Base-by-base conservation (phyloP, 2,113 vertebrate genomes). In the Pitta sordida region DNA sequence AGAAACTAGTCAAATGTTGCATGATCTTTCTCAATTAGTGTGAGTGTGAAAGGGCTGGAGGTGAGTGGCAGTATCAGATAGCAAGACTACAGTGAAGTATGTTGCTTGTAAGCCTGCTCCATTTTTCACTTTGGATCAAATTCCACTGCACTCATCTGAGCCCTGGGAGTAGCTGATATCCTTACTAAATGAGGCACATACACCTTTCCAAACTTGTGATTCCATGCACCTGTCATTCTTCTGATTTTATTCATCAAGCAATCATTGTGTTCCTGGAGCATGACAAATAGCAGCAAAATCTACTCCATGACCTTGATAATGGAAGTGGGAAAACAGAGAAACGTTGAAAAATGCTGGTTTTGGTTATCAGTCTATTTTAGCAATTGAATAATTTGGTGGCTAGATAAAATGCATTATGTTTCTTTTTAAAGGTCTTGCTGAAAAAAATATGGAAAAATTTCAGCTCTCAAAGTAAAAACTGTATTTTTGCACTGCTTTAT, bases 351-450 rank as follows among this genome's bases (percentile, higher is more conserved):
- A 88, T 68, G 11, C 37, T 89, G 12, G 51, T 46, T 83, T 95
- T 74, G 69, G 8, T 23, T 83, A 44, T 81, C 86, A 86, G 55
- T 55, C 73, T 49, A 13, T 53, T 93, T 93, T 83, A 95, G 36
- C 21, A 85, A 59, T 86, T 86, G 86, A 88, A 86, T 94, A 91
- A 95, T 96, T 94, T 13, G 62, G 19, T 60, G 75, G 15, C 63
- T 88, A 90, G 78, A 84, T 60, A 94, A 86, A 95, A 78, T 32
- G 65, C 74, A 75, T 44, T 73, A 43, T 14, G 11, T 69, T 51
- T 52, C 20, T 53, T 78, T 95, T 93, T 62, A 48, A 95, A 88
- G n/a, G 88, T 94, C 36, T 87, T 94, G 44, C 46, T 80, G 86
- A 86, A 55, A 46, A 44, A 88, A 79, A 75, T 94, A 71, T 75